Conservation (phyloP, 2,888 invertebrate genomes). For the Formica aserva region DNA sequence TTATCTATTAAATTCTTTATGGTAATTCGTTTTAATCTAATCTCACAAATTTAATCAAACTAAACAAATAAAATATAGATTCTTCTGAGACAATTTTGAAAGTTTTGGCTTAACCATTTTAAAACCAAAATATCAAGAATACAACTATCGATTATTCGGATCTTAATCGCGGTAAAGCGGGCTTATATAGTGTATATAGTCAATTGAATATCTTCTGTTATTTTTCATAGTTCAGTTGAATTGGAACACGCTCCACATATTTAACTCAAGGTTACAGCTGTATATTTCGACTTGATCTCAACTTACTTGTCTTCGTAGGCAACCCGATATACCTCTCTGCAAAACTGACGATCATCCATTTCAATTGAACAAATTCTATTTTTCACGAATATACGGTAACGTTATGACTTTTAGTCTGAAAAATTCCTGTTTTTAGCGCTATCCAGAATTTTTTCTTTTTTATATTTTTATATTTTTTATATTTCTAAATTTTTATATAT, state of each 20-base stretch:
- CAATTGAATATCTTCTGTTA: slow-evolving; percentile 48
- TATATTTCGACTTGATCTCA: slow-evolving; percentile 3
- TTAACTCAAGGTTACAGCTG: slow-evolving; percentile 46
- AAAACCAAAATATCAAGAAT: not conserved
- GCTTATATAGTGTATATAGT: not conserved
- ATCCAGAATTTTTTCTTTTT: no score
- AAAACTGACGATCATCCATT: not conserved
- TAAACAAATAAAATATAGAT: not conserved
- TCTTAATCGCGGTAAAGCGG: not conserved
- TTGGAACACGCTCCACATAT: slow-evolving; percentile 62
- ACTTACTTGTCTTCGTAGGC: slow-evolving; percentile 26
- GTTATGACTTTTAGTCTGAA: no score
- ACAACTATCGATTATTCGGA: not conserved
- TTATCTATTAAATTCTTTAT: not conserved
- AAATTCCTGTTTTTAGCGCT: no score
- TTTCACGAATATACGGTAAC: not conserved
- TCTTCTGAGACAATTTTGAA: not conserved
- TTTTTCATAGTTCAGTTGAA: slow-evolving; percentile 61
- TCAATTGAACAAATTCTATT: not conserved
- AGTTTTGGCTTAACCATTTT: not conserved
- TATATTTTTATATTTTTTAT: no score
- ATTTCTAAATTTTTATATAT: no score
- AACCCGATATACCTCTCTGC: slow-evolving; percentile 49
- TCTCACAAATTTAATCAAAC: not conserved
- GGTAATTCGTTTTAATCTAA: not conserved